Conservation (phyloP, 2,888 invertebrate genomes). For the Neuroscelio doddi region DNA sequence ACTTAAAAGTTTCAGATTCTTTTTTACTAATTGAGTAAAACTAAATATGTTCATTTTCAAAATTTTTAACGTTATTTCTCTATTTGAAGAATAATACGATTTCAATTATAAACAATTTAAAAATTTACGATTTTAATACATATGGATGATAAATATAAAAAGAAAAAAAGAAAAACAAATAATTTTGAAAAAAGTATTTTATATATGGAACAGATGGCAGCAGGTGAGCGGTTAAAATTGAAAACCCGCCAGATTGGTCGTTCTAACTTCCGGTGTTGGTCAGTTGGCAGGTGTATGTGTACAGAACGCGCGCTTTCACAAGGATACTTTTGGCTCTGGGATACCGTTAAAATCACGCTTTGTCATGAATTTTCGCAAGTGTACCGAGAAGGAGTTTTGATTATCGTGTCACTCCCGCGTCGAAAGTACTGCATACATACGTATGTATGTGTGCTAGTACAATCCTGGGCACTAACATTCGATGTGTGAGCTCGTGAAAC, state of each 20-base stretch:
- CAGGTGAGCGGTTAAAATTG: neutral
- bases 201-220: too few species aligned
- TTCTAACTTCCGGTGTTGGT: neutral
- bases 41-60: too few species aligned
- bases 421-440: neutral
- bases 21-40: too few species aligned
- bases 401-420: neutral
- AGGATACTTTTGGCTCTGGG: slow-evolving; percentile 14
- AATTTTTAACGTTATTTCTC: too few species aligned
- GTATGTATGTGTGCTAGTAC: neutral
- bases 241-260: slow-evolving; percentile 1
- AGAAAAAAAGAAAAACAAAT: too few species aligned
- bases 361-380: slow-evolving; percentile 53
- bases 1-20: too few species aligned
- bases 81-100: too few species aligned
- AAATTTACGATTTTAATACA: too few species aligned
- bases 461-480: neutral
- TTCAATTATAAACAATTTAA: too few species aligned
- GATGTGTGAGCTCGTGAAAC: slow-evolving; percentile 1
- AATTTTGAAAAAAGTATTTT: too few species aligned
- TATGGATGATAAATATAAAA: too few species aligned
- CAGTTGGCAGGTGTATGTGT: slow-evolving; percentile 12
- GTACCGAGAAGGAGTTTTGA: slow-evolving; percentile 7
- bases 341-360: slow-evolving; percentile 56
- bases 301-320: slow-evolving; percentile 23